Evolutionary conservation across 1,140 invertebrate genomes (phyloP), one percentile per base, ranked within the genome.

Genomic region (Gyrodactylus salaris): DNA sequence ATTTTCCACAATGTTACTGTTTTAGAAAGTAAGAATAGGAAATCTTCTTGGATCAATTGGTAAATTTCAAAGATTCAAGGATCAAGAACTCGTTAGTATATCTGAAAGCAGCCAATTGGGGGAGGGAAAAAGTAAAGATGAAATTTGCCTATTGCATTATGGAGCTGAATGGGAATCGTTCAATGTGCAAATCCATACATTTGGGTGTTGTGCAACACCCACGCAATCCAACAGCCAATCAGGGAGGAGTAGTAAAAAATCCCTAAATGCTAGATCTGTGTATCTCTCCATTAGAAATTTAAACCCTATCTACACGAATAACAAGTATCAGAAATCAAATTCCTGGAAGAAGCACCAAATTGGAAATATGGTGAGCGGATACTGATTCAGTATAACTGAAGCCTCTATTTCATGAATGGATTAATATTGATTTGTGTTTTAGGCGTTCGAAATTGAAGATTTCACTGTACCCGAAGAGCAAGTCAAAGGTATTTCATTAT

Each of bases 361-460:
- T 16, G 34, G 34, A 54, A 54, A 54, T n/a, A 54, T 54, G 34
- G 34, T 54, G n/a, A 16, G 34, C n/a, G 7, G n/a, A 54, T 16
- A 54, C 34, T 54, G 7, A n/a, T 54, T n/a, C 34, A n/a, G 34
- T 16, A 54, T 54, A 54, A 54, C 7, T n/a, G 7, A n/a, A 7
- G 7, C 34, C 7, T 16, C n/a, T 21, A 7, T 69, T 69, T 69
- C 68, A 21, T 69, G 20, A 69, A 21, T 68, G 16, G 16, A 19
- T 68, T 68, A 19, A 16, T 68, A 19, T 69, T 24, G 20, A 7
- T 21, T 7, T 24, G 20, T 2, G 7, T 72, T 72, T 68, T 26
- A 73, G 72, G 72, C 72, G 68, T 69, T 73, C 22, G n/a, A n/a
- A 54, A 26, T 73, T 23, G 72, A 73, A 16, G 72, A 73, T 68